Base-by-base conservation (phyloP, 2,113 vertebrate genomes). In the Salvelinus sp. region DNA sequence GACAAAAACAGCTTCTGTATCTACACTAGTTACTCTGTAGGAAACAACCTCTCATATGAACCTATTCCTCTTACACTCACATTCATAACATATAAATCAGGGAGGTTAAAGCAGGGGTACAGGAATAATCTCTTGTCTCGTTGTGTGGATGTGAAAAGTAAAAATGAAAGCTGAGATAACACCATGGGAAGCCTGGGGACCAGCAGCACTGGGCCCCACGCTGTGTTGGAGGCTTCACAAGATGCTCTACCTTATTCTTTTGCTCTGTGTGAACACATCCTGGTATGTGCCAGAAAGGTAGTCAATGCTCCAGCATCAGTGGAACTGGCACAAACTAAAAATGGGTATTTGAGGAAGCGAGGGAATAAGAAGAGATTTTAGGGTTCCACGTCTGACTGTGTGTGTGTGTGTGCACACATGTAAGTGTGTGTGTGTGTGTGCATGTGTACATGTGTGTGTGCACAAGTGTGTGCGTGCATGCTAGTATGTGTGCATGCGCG, bases 281-380 rank as follows among this genome's bases (percentile, higher is more conserved):
- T 30, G 27, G 73, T 64, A 77, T 70, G 71, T 78, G 77, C 74
- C 27, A 81, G 78, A 74, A 83, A 79, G 81, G 74, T 80, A 75
- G 69, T 73, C 23, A 63, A 22, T 22, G 60, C 23, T 63, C 23
- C 60, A 63, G 60, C 60, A 63, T 63, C 14, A 73, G 70, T 78
- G 72, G 74, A 81, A 84, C 72, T 85, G 57, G 57, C 75, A 85
- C 70, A 85, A 87, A 88, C 84, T 82, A 73, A 80, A 88, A 85
- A 71, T 16, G 57, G 67, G 67, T 78, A 79, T 81, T 81, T 76
- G 28, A 73, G 81, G 67, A 76, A 66, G 25, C 23, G 13, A 66
- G 64, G 64, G 58, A 62, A 67, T 71, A 75, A 70, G 68, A 23
- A 72, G 68, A 70, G 78, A 64, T 78, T 74, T 76, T 64, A 50